Evolutionary conservation across 2,797 vertebrate genomes (phyloP), one percentile per base, ranked within the genome.

Genomic region (Jordanella pulchra): DNA sequence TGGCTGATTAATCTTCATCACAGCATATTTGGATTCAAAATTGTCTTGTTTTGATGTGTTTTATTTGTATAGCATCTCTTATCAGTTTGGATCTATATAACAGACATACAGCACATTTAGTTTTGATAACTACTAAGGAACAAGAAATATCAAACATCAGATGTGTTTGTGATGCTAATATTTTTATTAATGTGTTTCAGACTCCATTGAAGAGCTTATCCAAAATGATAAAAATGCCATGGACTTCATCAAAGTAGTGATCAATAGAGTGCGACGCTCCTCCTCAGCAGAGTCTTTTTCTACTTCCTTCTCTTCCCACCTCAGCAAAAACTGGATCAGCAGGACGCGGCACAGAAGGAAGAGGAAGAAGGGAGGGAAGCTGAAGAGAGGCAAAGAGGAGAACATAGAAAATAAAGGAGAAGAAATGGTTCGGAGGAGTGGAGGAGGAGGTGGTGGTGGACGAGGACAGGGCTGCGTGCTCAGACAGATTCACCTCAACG

Each of bases 401-500:
- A 63, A 53, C 65, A 82, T 71, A 27, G 79, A 80, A 61, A 35
- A 27, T 1, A 72, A 65, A 67, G 63, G 28, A 5, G 56, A 61
- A 45, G 56, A 68, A 54, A 72, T 42, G 0, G 69, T 61, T 23
- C 73, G 65, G 78, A 87, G 48, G 65, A 76, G 21, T 1, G 73
- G 78, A 73, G 91, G 93, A 71, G 93, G 94, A 71, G 76, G 90
- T 64, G 56, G 72, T 0, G 82, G 76, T 0, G 92, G 93, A 39
- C 93, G 88, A 84, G 94, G 93, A 76, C 94, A 94, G 66, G 96
- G 96, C 73, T 99, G 97, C 17, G 92, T 94, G 77, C 94, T 99
- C 76, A 95, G 95, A 63, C 95, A 97, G 80, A 93, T 99, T 81
- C 96, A 97, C 85, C 94, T 99, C 86, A 99, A 97, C 0, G 97